Evolutionary conservation across 1,140 invertebrate genomes (phyloP), one percentile per base, ranked within the genome.

Genomic region (Bombus haemorrhoidalis): DNA sequence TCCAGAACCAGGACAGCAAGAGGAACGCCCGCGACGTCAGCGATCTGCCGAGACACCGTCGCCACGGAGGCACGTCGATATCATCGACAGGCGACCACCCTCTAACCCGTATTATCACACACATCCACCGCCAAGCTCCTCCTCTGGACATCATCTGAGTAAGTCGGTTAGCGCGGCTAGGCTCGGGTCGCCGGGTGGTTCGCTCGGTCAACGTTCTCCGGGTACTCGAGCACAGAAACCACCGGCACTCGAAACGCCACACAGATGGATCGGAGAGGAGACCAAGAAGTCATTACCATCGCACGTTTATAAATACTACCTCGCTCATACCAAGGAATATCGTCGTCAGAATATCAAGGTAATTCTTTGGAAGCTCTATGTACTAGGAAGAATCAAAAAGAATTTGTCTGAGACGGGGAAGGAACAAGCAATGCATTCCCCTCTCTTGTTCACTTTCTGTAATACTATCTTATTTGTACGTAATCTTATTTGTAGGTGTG

Each of bases 291-390:
- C 96, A 1, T 90, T 97, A 89, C 97, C 96, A 4, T 94, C 95
- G n/a, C 96, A 97, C 88, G 96, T 97, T 88, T 97, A 96, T 93
- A 97, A 96, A 91, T 97, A 97, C 93, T 97, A 97, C 91, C 95
- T 96, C 88, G 96, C 96, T 41, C 93, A 95, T 57, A 96, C 94
- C 28, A 95, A 95, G 90, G 95, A 95, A 76, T 96, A 95, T 84
- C 94, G 95, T 6, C 94, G 96, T 69, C 95, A 96, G 90, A 95
- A 95, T 87, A 87, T 96, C 71, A 96, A 96, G 96, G 96, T 97
- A 96, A 96, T 88, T 86, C 74, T 81, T 81, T 32, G 47, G 18
- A 6, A 8, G 47, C 47, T 53, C 22, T 53, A 8, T 22, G 47
- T 53, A 53, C 6, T 53, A 18, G 1, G 18, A 53, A 53, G 6